These are phyloP conservation scores for Siderastrea radians DNA, from an alignment of 92 coral and sea anemone species.

Conservation along the genomic window DNA sequence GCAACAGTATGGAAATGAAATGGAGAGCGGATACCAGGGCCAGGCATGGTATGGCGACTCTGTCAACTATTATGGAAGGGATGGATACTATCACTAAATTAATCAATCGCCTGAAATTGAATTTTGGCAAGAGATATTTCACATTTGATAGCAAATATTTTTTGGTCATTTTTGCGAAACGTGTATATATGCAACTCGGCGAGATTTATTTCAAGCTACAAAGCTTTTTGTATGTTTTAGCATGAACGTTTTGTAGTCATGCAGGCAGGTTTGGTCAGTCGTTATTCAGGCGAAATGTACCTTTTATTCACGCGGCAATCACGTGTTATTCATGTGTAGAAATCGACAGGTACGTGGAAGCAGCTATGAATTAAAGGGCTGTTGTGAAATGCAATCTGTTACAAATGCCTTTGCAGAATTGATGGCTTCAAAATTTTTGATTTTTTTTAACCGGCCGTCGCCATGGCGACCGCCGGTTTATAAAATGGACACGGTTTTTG, in stretches of 20 bases:
- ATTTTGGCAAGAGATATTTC: not conserved
- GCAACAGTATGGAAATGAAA: constrained; percentile 32
- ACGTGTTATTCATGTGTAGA: too few species aligned
- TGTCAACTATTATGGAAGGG: constrained; percentile 23
- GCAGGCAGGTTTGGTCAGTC: not conserved
- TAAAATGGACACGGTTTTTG: too few species aligned
- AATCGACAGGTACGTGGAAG: too few species aligned
- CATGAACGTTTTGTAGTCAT: not conserved
- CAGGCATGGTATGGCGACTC: constrained; percentile 45
- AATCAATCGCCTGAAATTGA: not conserved
- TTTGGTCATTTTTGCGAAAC: not conserved
- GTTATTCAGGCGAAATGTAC: too few species aligned
- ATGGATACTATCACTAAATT: constrained; percentile 30
- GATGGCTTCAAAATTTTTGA: too few species aligned
- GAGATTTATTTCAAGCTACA: not conserved
- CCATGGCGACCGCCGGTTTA: too few species aligned
- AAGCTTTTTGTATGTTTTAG: not conserved
- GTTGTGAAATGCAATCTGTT: too few species aligned
- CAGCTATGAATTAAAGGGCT: too few species aligned
- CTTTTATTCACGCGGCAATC: too few species aligned
- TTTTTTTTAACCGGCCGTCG: too few species aligned
- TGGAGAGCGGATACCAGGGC: constrained; percentile 21
- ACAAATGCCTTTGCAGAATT: too few species aligned
- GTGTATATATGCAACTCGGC: not conserved
- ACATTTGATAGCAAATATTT: constrained; percentile 20